Evolutionary conservation across 1,140 invertebrate species (phyloP).

Genomic region (Tribolium castaneum): DNA sequence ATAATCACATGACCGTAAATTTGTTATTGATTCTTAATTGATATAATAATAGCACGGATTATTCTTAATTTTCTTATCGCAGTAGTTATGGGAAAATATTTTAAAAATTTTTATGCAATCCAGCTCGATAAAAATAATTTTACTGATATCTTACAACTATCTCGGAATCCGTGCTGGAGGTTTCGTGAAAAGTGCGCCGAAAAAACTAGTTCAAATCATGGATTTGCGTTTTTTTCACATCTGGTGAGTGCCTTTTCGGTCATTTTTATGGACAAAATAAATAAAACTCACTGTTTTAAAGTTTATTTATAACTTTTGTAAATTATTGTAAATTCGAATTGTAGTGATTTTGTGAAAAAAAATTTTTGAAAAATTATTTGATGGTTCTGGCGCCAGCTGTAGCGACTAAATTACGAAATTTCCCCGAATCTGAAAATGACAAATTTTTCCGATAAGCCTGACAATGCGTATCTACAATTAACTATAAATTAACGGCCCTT

Average conservation of each 20-base stretch:
- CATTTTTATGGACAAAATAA: neutral
- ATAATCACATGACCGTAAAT: too few relatives aligned
- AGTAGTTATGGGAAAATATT: neutral
- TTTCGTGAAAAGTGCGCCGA: slow-evolving; percentile 2
- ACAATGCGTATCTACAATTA: too few relatives aligned
- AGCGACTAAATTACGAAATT: neutral
- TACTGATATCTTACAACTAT: neutral
- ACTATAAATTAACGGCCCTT: too few relatives aligned
- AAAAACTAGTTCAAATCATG: neutral
- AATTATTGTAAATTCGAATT: too few relatives aligned
- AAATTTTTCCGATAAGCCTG: too few relatives aligned
- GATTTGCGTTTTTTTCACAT: neutral
- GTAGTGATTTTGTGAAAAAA: too few relatives aligned
- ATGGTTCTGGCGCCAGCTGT: neutral
- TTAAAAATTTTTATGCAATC: slow-evolving; percentile 14
- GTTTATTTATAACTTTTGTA: too few relatives aligned
- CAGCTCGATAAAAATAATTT: neutral
- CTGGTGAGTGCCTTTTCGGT: neutral
- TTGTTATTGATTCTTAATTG: too few relatives aligned
- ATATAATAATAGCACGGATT: too few relatives aligned
- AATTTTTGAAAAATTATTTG: too few relatives aligned
- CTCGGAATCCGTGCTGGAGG: neutral
- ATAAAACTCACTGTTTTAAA: too few relatives aligned
- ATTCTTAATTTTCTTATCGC: neutral
- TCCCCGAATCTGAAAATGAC: too few relatives aligned